These are phyloP conservation scores for Abramis brama DNA, from an alignment of 2,113 vertebrate genomes.

Conservation along the genomic window DNA sequence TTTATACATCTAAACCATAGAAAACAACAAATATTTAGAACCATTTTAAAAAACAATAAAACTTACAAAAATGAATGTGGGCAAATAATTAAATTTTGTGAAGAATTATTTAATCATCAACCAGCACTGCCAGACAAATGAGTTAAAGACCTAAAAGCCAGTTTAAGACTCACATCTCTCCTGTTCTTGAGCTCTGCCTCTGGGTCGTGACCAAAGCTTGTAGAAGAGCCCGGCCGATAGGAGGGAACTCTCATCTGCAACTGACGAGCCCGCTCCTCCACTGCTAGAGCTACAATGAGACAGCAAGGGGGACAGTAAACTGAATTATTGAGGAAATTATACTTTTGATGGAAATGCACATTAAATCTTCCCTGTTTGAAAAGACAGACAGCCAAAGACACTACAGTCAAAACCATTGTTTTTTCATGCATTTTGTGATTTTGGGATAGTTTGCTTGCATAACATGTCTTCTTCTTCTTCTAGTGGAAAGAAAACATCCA, in stretches of 20 bases:
- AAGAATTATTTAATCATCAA: no score
- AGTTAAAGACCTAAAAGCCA: background rate
- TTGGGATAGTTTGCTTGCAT: no score
- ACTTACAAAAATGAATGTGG: no score
- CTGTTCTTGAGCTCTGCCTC: constrained; percentile 86
- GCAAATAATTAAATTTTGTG: no score
- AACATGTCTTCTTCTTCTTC: no score
- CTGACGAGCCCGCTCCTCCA: constrained; percentile 90
- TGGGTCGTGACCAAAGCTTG: constrained; percentile 89
- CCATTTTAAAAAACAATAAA: no score
- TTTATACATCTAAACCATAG: constrained; percentile 78
- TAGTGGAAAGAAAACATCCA: no score
- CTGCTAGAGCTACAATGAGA: constrained; percentile 81
- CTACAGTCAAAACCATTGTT: background rate
- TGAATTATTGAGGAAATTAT: no score
- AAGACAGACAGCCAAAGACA: background rate
- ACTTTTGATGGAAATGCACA: background rate
- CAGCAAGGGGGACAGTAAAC: background rate
- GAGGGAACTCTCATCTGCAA: constrained; percentile 92
- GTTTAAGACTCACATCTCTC: constrained; percentile 71
- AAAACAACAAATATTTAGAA: background rate
- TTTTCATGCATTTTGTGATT: background rate
- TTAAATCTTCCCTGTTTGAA: background rate
- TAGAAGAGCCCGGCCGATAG: constrained; percentile 88
- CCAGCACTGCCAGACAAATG: background rate